Conservation (phyloP, 2,113 vertebrate species). For the Nansenia antarctica region DNA sequence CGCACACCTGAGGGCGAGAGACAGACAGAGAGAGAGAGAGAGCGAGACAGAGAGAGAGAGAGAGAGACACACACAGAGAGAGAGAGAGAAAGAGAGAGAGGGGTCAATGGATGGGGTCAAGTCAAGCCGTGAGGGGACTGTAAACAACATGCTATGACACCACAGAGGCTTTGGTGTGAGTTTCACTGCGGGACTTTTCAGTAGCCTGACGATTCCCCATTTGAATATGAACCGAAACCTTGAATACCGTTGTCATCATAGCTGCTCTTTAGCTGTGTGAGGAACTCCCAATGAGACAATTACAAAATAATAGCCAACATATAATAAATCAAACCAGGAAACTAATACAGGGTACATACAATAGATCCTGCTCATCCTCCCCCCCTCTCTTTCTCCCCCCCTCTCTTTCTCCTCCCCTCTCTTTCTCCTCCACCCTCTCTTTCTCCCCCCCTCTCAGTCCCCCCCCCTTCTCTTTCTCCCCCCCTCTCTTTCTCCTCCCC, state of each 20-base stretch:
- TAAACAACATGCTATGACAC: too few relatives aligned
- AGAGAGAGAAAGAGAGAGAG: background rate
- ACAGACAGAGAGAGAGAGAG: background rate
- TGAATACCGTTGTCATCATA: too few relatives aligned
- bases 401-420: slow-evolving; percentile 21
- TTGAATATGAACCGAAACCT: too few relatives aligned
- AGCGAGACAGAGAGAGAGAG: background rate
- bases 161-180: too few relatives aligned
- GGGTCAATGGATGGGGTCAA: background rate
- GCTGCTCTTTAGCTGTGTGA: background rate
- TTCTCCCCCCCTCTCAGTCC: background rate
- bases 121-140: too few relatives aligned
- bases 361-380: background rate
- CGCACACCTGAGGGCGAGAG: slow-evolving; percentile 81
- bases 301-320: too few relatives aligned
- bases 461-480: background rate
- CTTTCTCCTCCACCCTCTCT: slow-evolving; percentile 1
- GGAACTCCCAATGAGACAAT: background rate
- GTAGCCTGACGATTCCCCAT: too few relatives aligned
- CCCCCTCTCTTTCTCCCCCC: background rate
- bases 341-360: too few relatives aligned
- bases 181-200: too few relatives aligned
- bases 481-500: background rate
- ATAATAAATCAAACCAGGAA: too few relatives aligned
- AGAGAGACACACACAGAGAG: background rate